Evolutionary conservation across 2,888 invertebrate species (phyloP), one percentile per base, ranked within the genome.

Genomic region (Tenthredo notha): DNA sequence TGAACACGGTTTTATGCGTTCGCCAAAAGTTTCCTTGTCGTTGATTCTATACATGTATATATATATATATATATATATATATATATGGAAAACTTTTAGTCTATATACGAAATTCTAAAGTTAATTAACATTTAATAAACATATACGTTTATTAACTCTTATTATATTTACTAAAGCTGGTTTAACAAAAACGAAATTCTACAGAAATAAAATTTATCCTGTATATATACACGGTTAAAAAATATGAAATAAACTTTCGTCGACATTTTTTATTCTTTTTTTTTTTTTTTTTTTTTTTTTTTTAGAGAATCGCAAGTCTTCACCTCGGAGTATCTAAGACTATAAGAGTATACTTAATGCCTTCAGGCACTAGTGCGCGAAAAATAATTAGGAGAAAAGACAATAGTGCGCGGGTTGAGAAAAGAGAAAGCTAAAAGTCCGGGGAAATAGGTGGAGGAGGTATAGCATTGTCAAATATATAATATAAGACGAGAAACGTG

Each of bases 371-470:
- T 77, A 50, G n/a, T 54, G 54, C 54, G 80, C 80, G 18, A 61
- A 61, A 80, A 80, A 65, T 65, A 80, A 80, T 80, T 61, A 65
- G 40, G 37, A 80, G 65, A 80, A 21, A 61, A 40, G 80, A 80
- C 61, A 80, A 80, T 80, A 61, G 80, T 15, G 50, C 37, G 37
- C 18, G 15, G 9, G 15, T 75, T 47, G 25, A 33, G 25, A 80
- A 61, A 80, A 37, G 61, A 80, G 80, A 80, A 61, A 80, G 80
- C 61, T 1, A 61, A 15, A 40, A 33, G 75, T 77, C 37, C 37
- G 80, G 4, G 65, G 25, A 29, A 43, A 80, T 54, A 77, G 33
- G 37, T 15, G 54, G 33, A 33, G 33, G 33, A 21, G 29, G 25
- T 21, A 12, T 9, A 43, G 43, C 61, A 65, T 61, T 61, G 80